These are phyloP conservation scores for Cinclus cinclus DNA, from an alignment of 2,113 vertebrate genomes.

Conservation along the genomic window DNA sequence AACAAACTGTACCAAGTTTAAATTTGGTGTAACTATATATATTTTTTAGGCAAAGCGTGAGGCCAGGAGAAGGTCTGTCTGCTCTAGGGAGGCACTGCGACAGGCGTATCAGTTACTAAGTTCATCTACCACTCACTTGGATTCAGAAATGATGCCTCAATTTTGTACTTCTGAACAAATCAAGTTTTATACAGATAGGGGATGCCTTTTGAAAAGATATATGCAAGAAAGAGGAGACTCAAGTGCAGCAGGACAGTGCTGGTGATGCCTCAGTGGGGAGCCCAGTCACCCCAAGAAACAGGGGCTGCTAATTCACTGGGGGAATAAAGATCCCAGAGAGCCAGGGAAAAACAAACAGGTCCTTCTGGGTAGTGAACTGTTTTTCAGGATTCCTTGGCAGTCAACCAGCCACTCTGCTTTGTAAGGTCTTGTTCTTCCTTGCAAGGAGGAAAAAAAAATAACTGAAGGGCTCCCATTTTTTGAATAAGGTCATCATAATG, in stretches of 20 bases:
- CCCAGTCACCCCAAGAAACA: slow-evolving; percentile 7
- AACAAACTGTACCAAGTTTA: background rate
- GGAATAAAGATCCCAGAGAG: slow-evolving; percentile 53
- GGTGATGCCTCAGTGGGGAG: background rate
- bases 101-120: accelerated
- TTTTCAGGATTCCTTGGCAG: slow-evolving; percentile 70
- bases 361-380: slow-evolving; percentile 58
- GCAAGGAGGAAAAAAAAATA: slow-evolving; percentile 28
- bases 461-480: slow-evolving; percentile 2
- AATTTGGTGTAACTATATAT: background rate
- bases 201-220: background rate
- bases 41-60: background rate
- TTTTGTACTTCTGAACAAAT: background rate
- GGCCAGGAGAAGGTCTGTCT: background rate
- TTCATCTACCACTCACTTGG: background rate
- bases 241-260: background rate
- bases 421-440: slow-evolving; percentile 55
- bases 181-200: background rate
- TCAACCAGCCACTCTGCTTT: slow-evolving; percentile 55
- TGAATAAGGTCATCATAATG: slow-evolving; percentile 48
- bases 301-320: slow-evolving; percentile 27
- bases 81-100: background rate
- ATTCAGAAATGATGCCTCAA: background rate
- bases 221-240: background rate
- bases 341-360: slow-evolving; percentile 71